Evolutionary conservation across 2,797 vertebrate genomes (phyloP), one percentile per base, ranked within the genome.

Genomic region (Alectoris magna): DNA sequence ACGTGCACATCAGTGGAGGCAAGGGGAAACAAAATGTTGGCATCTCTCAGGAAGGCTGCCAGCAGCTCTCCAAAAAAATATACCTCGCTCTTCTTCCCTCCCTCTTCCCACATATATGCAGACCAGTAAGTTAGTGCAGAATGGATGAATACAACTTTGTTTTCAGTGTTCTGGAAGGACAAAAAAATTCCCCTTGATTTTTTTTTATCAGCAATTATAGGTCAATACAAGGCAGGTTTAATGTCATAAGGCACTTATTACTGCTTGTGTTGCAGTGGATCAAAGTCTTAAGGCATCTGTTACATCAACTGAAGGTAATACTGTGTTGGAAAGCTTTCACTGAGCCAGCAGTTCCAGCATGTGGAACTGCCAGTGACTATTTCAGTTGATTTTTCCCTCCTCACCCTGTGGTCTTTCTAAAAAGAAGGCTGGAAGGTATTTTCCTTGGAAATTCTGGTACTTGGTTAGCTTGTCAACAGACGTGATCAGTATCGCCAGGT

Each of bases 41-140:
- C 14, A 11, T 97, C 97, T 94, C 80, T 90, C 91, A 96, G 97
- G 98, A 98, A 97, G 97, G 98, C 99, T 98, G 99, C 99, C 99
- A 85, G 99, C 99, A 99, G 99, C 98, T 26, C 97, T 98, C 98
- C 98, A 92, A 95, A 91, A 97, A 98, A 97, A 87, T 75, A 97
- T 23, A 88, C 87, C 68, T 87, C 91, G 87, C 74, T 92, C 75
- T 89, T 88, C 89, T 91, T 84, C 86, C 87, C 91, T 87, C 75
- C 66, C 78, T 78, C 62, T 44, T 59, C 94, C 64, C 75, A 53
- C 48, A 72, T 48, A 62, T 91, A 87, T 43, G 77, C 96, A 81
- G 94, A 94, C 84, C 74, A 90, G 94, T 81, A 95, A 86, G 88
- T 91, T 96, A 97, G 97, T 97, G 97, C 96, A 97, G 82, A 78